A percentile compares a stretch with the other conserved stretches of the same genome.
phyloP scores from a whole-genome alignment of 2,888 invertebrate species.

The Flexamia atlantica region DNA sequence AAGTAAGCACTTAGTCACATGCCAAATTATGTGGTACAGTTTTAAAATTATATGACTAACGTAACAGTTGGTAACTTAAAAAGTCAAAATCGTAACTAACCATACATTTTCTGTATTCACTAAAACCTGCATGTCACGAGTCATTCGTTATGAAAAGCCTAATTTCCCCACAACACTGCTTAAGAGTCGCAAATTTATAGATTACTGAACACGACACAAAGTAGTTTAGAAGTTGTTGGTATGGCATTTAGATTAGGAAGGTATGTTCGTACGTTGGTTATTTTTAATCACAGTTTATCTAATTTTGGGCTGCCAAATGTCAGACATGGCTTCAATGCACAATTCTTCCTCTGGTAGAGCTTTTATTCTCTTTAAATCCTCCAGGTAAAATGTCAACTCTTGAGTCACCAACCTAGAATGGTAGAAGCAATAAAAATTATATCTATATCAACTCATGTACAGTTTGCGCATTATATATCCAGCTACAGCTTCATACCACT shows the following conservation, averaged over 20 bases:
- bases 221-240: too few species aligned
- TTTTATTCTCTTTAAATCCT: slow-evolving; percentile 89
- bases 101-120: not conserved
- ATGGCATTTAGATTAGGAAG: too few species aligned
- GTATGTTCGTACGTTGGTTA: too few species aligned
- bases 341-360: slow-evolving; percentile 86
- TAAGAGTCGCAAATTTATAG: not conserved
- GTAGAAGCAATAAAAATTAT: too few species aligned
- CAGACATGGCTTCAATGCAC: slow-evolving; percentile 87
- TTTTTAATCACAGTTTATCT: slow-evolving; percentile 30
- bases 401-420: slow-evolving; percentile 86
- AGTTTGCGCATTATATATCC: too few species aligned
- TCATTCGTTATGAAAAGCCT: not conserved
- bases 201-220: not conserved
- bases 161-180: not conserved
- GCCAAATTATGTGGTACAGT: too few species aligned
- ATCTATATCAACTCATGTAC: too few species aligned
- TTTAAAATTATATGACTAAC: not conserved
- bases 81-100: not conserved
- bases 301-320: slow-evolving; percentile 81
- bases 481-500: too few species aligned
- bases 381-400: slow-evolving; percentile 93
- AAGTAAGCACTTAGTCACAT: too few species aligned
- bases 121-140: not conserved
- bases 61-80: not conserved